Conservation (phyloP, 2,797 vertebrate species). For the Thalassophryne amazonica region DNA sequence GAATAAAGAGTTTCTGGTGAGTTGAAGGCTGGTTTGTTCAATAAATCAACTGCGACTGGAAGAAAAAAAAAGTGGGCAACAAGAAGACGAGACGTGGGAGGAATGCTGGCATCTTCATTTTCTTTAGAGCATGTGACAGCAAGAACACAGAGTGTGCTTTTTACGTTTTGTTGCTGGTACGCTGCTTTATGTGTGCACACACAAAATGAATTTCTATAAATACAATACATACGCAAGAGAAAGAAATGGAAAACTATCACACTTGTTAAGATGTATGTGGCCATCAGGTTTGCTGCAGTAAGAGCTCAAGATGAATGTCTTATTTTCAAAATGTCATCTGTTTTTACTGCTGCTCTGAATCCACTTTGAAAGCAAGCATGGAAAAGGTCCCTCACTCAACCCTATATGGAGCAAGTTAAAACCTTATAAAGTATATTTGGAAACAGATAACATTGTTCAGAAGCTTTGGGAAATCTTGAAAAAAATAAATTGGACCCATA, state of each 20-base stretch:
- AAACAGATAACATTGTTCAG: no score
- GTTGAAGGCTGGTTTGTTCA: constrained; percentile 11
- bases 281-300: neutral
- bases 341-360: neutral
- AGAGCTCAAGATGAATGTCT: neutral
- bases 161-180: neutral
- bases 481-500: no score
- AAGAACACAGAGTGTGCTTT: constrained; percentile 1
- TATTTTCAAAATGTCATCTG: neutral
- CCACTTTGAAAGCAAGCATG: neutral
- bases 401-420: no score
- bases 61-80: constrained; percentile 25
- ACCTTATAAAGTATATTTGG: no score
- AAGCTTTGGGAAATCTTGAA: no score
- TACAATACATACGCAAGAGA: neutral
- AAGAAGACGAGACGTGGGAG: constrained; percentile 25
- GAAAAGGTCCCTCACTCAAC: neutral
- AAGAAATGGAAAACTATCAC: neutral
- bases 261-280: neutral
- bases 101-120: constrained; percentile 22
- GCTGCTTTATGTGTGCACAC: constrained; percentile 1
- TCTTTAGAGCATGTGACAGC: constrained; percentile 8
- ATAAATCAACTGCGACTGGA: constrained; percentile 9
- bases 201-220: neutral
- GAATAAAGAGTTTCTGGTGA: neutral